phyloP scores from a whole-genome alignment of 2,797 vertebrate species.

The Etheostoma nigrum region DNA sequence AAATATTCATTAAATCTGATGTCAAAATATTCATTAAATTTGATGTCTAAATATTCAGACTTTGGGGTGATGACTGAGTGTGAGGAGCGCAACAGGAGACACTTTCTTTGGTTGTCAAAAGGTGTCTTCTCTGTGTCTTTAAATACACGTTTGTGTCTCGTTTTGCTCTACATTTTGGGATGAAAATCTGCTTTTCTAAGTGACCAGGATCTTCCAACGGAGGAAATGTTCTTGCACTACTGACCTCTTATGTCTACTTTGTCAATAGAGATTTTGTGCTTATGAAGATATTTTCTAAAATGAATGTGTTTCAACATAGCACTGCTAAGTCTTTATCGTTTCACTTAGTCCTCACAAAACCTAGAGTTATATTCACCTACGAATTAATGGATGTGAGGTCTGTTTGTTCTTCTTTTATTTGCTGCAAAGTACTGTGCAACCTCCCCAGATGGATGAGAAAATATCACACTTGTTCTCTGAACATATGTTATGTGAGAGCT shows the following conservation, averaged over 20 bases:
- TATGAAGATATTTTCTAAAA: no score
- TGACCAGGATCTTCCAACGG: background rate
- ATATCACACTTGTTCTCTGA: background rate
- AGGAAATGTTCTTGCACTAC: background rate
- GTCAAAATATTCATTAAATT: slow-evolving; percentile 49
- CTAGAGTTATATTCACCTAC: background rate
- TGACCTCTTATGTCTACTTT: background rate
- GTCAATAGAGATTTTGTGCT: background rate
- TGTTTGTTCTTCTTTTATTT: background rate
- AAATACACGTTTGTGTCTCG: slow-evolving; percentile 1
- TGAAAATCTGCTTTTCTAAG: background rate
- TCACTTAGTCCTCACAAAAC: background rate
- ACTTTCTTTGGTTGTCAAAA: slow-evolving; percentile 2
- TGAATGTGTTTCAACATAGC: no score
- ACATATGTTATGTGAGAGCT: no score
- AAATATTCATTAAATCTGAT: slow-evolving; percentile 47
- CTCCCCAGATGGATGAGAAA: background rate
- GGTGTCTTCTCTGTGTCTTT: slow-evolving; percentile 16
- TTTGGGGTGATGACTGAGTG: background rate
- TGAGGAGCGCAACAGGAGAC: slow-evolving; percentile 13
- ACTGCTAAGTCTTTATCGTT: background rate
- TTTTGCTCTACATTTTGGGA: slow-evolving; percentile 1
- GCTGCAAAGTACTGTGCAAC: background rate
- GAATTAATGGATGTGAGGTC: background rate
- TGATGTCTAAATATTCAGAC: slow-evolving; percentile 51